Base-by-base conservation (phyloP, 2,113 vertebrate genomes). In the Cygnus atratus region DNA sequence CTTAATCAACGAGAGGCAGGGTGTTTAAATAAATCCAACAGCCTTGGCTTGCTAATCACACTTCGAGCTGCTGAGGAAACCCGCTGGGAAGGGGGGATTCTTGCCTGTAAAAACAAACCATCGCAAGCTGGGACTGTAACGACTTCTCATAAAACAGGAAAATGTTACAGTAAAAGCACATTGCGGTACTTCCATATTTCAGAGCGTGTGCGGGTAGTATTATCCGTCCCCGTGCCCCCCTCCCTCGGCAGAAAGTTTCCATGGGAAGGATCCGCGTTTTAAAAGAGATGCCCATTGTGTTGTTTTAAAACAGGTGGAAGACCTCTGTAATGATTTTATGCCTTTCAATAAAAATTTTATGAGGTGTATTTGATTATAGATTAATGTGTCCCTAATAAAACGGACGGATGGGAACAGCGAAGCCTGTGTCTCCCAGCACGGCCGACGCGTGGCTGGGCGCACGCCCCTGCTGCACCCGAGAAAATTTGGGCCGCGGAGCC, bases 331-430 rank as follows among this genome's bases (percentile, higher is more conserved):
- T 99, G 98, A 98, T 98, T 99, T 99, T 99, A 99, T 99, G 98
- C 98, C 98, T 98, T 98, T 99, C 99, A 99, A 99, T 99, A 99
- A 99, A 99, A 98, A 83, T 98, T 99, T 99, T 99, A 99, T 99
- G 99, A 99, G 99, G 99, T 99, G 99, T 98, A 98, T 99, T 99
- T 99, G 99, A 99, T 99, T 99, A 98, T 99, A 98, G 98, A 99
- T 99, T 99, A 99, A 99, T 99, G 98, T 98, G 98, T 97, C 98
- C 97, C 99, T 99, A 99, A 98, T 99, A 99, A 99, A 99, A 99
- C 96, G 98, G 97, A 98, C 98, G 97, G 97, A 97, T 96, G 97
- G 98, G 97, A 97, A 98, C 96, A 97, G 97, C 96, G 97, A 97
- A 96, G 97, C 95, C 96, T 82, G 88, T 95, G 95, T 92, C 94